A percentile compares a stretch with the other conserved stretches of the same genome.
These are phyloP conservation scores for Cichladusa arquata DNA, from an alignment of 2,113 vertebrate genomes.

Conservation along the genomic window DNA sequence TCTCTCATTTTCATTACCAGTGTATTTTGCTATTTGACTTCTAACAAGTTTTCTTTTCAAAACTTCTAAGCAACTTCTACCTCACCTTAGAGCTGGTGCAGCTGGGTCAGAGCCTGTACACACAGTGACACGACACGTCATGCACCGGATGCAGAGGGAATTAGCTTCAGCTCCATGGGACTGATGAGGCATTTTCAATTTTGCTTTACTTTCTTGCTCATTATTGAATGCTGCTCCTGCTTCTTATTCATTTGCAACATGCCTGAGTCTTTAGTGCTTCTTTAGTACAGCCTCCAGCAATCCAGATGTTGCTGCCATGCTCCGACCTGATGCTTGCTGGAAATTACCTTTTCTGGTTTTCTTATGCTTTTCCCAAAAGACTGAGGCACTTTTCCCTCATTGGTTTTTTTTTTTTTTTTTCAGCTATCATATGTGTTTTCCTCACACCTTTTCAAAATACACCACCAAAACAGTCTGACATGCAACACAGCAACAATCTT, in stretches of 20 bases:
- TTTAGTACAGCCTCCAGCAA: not conserved
- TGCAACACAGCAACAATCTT: not conserved
- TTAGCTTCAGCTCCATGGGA: not conserved
- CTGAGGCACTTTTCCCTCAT: not conserved
- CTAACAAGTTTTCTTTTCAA: not conserved
- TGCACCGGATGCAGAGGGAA: not conserved
- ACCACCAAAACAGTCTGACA: not conserved
- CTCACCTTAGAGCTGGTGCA: not conserved
- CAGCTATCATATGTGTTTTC: not conserved
- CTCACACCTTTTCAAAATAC: not conserved
- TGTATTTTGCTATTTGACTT: not conserved
- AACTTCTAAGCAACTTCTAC: not conserved
- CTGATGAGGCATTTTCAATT: not conserved
- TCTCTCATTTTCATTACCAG: not conserved
- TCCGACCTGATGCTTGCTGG: not conserved
- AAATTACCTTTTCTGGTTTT: not conserved
- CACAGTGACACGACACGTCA: not conserved
- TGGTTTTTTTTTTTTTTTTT: not conserved
- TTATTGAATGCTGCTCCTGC: not conserved
- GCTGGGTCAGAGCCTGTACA: not conserved
- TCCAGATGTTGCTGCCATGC: not conserved
- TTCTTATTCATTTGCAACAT: not conserved
- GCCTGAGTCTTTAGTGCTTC: not conserved
- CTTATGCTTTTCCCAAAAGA: not conserved
- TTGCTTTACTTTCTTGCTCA: not conserved